Percentiles rank a stretch among this genome's conserved stretches.
phyloP scores from a whole-genome alignment of 2,888 invertebrate genomes.

The Drosophila dives region DNA sequence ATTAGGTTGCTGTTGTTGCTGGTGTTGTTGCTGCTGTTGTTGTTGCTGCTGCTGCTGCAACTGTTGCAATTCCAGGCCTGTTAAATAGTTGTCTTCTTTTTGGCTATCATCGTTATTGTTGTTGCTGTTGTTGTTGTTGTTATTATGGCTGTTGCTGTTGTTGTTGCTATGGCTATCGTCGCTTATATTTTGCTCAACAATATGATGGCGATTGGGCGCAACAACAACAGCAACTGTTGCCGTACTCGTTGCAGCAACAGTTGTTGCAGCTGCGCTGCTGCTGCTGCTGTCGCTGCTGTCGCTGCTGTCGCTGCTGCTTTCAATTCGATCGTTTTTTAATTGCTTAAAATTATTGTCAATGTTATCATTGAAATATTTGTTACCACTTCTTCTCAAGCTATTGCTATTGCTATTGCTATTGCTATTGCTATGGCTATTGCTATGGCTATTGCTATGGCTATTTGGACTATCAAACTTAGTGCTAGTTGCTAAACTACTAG shows the following conservation, averaged over 20 bases:
- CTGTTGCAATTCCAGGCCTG: slow-evolving; percentile 53
- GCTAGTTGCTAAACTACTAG: slow-evolving; percentile 78
- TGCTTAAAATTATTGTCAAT: slow-evolving; percentile 83
- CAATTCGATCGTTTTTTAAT: slow-evolving; percentile 75
- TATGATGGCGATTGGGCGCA: slow-evolving; percentile 63
- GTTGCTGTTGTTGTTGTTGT: slow-evolving; percentile 31
- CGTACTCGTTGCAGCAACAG: slow-evolving; percentile 12
- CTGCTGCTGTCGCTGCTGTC: slow-evolving; percentile 9
- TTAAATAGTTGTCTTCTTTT: slow-evolving; percentile 57
- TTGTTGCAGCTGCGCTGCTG: slow-evolving; percentile 4
- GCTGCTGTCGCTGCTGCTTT: slow-evolving; percentile 31
- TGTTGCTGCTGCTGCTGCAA: slow-evolving; percentile 30
- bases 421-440: slow-evolving; percentile 29
- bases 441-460: slow-evolving; percentile 65
- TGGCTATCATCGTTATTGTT: slow-evolving; percentile 46
- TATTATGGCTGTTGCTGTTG: slow-evolving; percentile 38
- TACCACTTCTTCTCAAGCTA: slow-evolving; percentile 20
- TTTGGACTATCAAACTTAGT: slow-evolving; percentile 81
- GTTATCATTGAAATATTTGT: slow-evolving; percentile 59
- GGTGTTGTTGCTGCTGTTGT: slow-evolving; percentile 38
- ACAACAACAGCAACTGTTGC: slow-evolving; percentile 30
- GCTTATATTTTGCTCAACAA: slow-evolving; percentile 70
- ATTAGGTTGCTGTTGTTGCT: slow-evolving; percentile 70
- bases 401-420: slow-evolving; percentile 29
- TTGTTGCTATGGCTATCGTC: slow-evolving; percentile 60